A percentile compares a stretch with the other conserved stretches of the same genome.
These are phyloP conservation scores for Platycercus adscitus DNA, from an alignment of 2,113 vertebrate genomes.

Conservation along the genomic window DNA sequence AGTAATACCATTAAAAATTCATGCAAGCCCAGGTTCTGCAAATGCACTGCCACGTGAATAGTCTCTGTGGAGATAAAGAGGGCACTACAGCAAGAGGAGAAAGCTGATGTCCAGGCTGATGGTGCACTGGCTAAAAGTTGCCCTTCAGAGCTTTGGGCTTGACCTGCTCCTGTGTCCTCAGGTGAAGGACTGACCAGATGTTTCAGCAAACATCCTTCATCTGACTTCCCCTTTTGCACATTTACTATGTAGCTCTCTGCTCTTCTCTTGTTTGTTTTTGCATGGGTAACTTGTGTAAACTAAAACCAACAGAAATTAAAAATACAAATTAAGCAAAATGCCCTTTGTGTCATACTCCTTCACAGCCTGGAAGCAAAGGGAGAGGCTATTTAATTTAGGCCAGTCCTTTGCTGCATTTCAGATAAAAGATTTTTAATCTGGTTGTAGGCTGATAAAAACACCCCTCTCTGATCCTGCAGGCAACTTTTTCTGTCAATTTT, in stretches of 20 bases:
- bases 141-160: neutral
- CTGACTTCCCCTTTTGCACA: neutral
- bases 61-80: neutral
- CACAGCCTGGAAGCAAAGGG: slow-evolving; percentile 45
- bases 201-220: neutral
- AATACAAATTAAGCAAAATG: slow-evolving; percentile 24
- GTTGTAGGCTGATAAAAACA: slow-evolving; percentile 74
- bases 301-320: slow-evolving; percentile 20
- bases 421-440: slow-evolving; percentile 77
- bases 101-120: neutral
- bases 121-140: neutral
- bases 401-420: slow-evolving; percentile 74
- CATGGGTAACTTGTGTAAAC: neutral
- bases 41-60: neutral
- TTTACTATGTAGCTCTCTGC: neutral
- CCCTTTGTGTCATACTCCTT: slow-evolving; percentile 14
- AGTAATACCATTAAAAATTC: slow-evolving; percentile 29
- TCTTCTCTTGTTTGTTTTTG: neutral
- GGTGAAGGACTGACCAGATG: neutral
- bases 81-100: neutral
- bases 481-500: slow-evolving; percentile 76
- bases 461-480: slow-evolving; percentile 73
- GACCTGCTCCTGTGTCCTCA: neutral
- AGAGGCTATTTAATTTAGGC: slow-evolving; percentile 73
- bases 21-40: slow-evolving; percentile 13